Base-by-base conservation (phyloP, 1,140 invertebrate genomes). In the Drosophila prosaltans region DNA sequence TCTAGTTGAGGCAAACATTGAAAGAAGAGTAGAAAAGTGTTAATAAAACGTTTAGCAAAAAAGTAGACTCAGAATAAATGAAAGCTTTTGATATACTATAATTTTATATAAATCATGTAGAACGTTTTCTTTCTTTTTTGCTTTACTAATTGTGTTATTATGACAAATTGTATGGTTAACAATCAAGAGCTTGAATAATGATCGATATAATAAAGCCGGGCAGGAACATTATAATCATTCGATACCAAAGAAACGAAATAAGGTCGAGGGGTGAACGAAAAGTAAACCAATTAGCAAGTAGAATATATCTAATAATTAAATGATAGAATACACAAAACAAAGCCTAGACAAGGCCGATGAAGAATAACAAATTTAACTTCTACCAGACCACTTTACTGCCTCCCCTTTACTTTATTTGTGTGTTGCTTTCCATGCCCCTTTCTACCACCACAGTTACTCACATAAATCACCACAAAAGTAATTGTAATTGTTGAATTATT, bases 401-500 rank as follows among this genome's bases (percentile, higher is more conserved):
- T 21, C 16, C 45, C 3, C 3, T 51, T 9, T 24, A 10, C 8
- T 10, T 3, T 16, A 16, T 16, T 16, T 16, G 16, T 16, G 16
- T 16, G 16, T 16, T 16, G 16, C 16, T 16, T 8, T 8, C 7
- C 6, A 5, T 2, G 7, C n/a, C 8, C 8, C 21, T 26, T 51
- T 6, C 16, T 48, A 7, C 16, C 8, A 2, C 45, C 6, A 8
- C 45, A 8, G 24, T 24, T 43, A 51, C 45, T 26, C 45, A 51
- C 21, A 76, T 79, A 79, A 79, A 79, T 76, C 77, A 76, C 77
- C 77, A 75, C 77, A 80, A 70, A 74, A 80, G 74, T 80, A 77
- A 80, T 80, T 80, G 76, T 79, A 76, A 80, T 80, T 77, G 78
- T 74, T 80, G 74, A 80, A 80, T 80, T 80, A 77, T 80, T 80